Evolutionary conservation across 2,797 vertebrate species (phyloP), one percentile per base, ranked within the genome.

Genomic region (Erpetoichthys calabaricus): DNA sequence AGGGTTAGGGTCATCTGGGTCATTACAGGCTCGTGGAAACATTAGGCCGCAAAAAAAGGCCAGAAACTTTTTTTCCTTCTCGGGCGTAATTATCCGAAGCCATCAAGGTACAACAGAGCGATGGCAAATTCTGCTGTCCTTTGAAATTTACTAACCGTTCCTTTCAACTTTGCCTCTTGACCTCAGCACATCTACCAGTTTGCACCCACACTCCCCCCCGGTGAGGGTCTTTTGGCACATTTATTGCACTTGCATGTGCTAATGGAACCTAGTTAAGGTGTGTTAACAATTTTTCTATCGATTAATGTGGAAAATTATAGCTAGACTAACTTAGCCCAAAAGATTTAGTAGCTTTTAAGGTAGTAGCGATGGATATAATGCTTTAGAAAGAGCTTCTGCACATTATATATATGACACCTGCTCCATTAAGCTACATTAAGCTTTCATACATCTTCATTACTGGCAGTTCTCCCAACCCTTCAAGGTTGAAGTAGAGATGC

Each of bases 351-450:
- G 90, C 95, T 97, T 97, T 98, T 98, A 98, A 97, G 94, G 88
- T 86, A 94, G 93, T 96, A 94, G 91, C 87, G 82, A 93, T 89
- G 93, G 91, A 92, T 93, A 94, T 95, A 97, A 97, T 93, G 91
- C 89, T 91, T 96, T 93, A 88, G 88, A 92, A 96, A 97, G 88
- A 96, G 94, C 90, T 91, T 92, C 87, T 87, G 88, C 90, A 94
- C 94, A 93, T 95, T 92, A 95, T 84, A 87, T 86, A 92, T 91
- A 91, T 89, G 93, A 92, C 94, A 96, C 89, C 91, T 94, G 94
- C 94, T 97, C 93, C 93, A 96, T 98, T 97, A 97, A 92, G 92
- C 89, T 94, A 82, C 94, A 98, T 98, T 97, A 97, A 96, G 92
- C 82, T 91, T 92, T 97, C 90, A 96, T 98, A 92, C 79, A 84